Conservation (phyloP, 2,113 vertebrate genomes). For the Carassius carassius region DNA sequence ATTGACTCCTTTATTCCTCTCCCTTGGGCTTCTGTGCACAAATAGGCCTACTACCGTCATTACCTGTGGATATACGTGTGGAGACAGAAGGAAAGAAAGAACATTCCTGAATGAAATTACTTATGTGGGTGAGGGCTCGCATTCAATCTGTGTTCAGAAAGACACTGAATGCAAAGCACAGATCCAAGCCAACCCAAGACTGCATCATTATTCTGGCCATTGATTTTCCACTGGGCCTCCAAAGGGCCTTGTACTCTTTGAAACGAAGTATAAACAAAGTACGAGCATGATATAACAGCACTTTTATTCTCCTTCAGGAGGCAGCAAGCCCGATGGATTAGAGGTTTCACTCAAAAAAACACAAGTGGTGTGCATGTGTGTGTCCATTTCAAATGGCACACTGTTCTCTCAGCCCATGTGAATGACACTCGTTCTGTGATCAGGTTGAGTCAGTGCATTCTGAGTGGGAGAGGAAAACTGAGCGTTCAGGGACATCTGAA, state of each 20-base stretch:
- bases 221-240: slow-evolving; percentile 60
- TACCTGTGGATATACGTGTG: not conserved
- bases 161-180: slow-evolving; percentile 58
- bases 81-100: not conserved
- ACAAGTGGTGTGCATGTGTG: slow-evolving; percentile 25
- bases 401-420: slow-evolving; percentile 21
- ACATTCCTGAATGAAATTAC: slow-evolving; percentile 59
- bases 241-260: slow-evolving; percentile 61
- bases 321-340: slow-evolving; percentile 48
- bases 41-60: not conserved
- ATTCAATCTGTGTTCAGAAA: slow-evolving; percentile 35
- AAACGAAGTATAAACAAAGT: slow-evolving; percentile 71
- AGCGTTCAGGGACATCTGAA: slow-evolving; percentile 39
- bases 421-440: slow-evolving; percentile 26
- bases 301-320: slow-evolving; percentile 55
- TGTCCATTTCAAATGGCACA: slow-evolving; percentile 40
- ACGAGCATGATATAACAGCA: slow-evolving; percentile 59
- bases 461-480: slow-evolving; percentile 41
- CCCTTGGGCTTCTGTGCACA: not conserved
- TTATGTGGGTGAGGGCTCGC: slow-evolving; percentile 57
- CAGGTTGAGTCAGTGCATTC: slow-evolving; percentile 28
- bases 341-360: slow-evolving; percentile 40
- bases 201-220: slow-evolving; percentile 72
- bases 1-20: not conserved
- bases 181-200: slow-evolving; percentile 55